These are phyloP conservation scores for Metopolophium dirhodum DNA, from an alignment of 1,140 invertebrate species.

Conservation along the genomic window DNA sequence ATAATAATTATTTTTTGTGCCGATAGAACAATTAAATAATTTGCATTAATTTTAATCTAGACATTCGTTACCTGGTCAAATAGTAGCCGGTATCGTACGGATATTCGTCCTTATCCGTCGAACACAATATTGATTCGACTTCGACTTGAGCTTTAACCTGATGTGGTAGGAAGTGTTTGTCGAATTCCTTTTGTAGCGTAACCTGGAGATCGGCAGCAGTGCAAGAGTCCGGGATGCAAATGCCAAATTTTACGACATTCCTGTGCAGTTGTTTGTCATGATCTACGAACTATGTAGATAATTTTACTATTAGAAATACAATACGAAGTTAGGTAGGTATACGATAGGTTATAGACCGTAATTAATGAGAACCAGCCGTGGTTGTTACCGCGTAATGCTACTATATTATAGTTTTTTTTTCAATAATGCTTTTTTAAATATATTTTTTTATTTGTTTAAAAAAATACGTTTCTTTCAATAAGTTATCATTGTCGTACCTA, in stretches of 20 bases:
- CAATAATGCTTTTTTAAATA: too few relatives aligned
- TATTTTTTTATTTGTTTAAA: too few relatives aligned
- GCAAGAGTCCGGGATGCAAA: constrained; percentile 54
- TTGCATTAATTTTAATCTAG: not conserved
- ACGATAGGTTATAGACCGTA: too few relatives aligned
- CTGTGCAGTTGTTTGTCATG: not conserved
- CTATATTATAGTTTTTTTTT: too few relatives aligned
- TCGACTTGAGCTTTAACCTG: constrained; percentile 17
- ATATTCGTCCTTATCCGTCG: not conserved
- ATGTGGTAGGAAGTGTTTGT: constrained; percentile 23
- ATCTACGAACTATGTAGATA: not conserved
- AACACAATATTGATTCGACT: constrained; percentile 43
- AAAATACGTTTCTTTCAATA: too few relatives aligned
- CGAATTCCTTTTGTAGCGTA: constrained; percentile 45
- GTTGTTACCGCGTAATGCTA: too few relatives aligned
- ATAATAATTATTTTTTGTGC: too few relatives aligned
- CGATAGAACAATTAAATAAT: not conserved
- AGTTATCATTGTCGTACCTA: too few relatives aligned
- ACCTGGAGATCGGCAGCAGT: constrained; percentile 27
- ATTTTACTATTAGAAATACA: too few relatives aligned
- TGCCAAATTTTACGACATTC: not conserved
- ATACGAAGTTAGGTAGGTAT: too few relatives aligned
- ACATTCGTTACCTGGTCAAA: constrained; percentile 18
- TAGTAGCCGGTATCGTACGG: constrained; percentile 37
- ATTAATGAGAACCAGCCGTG: too few relatives aligned